Percentiles rank a stretch among this genome's conserved stretches.
These are phyloP conservation scores for Zosterops lateralis DNA, from an alignment of 2,113 vertebrate species.

Conservation along the genomic window DNA sequence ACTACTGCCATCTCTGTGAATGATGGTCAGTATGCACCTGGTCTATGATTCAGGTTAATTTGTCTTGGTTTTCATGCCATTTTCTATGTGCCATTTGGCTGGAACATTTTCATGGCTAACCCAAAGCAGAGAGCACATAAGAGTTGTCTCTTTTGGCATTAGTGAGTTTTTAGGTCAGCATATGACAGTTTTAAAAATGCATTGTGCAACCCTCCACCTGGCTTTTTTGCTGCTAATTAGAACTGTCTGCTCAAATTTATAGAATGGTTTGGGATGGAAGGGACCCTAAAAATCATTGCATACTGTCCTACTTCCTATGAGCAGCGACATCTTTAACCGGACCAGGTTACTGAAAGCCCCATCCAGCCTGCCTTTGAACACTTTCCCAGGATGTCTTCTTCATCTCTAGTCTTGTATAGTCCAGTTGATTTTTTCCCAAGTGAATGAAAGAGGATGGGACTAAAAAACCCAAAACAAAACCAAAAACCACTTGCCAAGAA, in stretches of 20 bases:
- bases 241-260: background rate
- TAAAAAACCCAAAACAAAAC: background rate
- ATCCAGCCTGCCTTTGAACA: background rate
- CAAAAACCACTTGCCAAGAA: background rate
- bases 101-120: background rate
- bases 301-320: fast-evolving
- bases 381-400: background rate
- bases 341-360: background rate
- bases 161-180: background rate
- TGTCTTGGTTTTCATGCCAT: background rate
- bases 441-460: background rate
- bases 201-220: background rate
- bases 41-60: background rate
- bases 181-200: background rate
- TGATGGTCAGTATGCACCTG: background rate
- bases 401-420: background rate
- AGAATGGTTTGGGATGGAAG: background rate
- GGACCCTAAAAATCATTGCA: background rate
- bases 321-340: background rate
- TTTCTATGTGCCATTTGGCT: background rate
- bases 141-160: background rate
- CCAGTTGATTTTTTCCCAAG: background rate
- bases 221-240: background rate
- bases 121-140: background rate
- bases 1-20: background rate